phyloP scores from a whole-genome alignment of 2,888 invertebrate species.

The Brachynemurus nebulosus region DNA sequence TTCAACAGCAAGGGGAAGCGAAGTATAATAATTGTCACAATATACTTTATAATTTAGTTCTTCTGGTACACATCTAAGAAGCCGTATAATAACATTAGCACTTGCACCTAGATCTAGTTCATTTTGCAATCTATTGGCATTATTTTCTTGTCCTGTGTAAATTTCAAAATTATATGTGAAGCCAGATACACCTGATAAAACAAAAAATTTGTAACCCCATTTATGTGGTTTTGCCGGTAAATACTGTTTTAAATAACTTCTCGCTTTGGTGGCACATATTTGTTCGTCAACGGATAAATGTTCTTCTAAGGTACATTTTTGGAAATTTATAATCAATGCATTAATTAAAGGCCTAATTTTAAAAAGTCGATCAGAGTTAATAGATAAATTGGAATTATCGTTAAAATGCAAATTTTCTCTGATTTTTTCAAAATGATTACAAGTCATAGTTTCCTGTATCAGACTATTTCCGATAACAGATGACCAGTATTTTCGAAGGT shows the following conservation, averaged over 20 bases:
- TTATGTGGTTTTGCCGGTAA: conserved; percentile 22
- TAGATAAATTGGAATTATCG: too few species aligned
- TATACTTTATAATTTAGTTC: conserved; percentile 15
- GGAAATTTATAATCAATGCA: too few species aligned
- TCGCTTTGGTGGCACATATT: conserved; percentile 19
- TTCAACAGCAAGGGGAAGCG: conserved; percentile 14
- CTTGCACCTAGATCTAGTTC: conserved; percentile 21
- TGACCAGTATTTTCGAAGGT: too few species aligned
- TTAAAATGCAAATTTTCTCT: too few species aligned
- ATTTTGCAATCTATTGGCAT: conserved; percentile 18
- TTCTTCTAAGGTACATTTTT: too few species aligned
- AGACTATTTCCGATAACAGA: too few species aligned
- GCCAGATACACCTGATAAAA: conserved; percentile 19
- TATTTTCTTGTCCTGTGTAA: conserved; percentile 25
- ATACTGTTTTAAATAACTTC: conserved; percentile 18
- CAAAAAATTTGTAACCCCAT: conserved; percentile 18
- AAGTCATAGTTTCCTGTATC: too few species aligned
- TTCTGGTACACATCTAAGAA: conserved; percentile 17
- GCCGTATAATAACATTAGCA: conserved; percentile 19
- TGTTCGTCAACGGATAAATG: too few species aligned
- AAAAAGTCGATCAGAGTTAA: too few species aligned
- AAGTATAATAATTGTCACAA: conserved; percentile 17
- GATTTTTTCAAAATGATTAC: too few species aligned
- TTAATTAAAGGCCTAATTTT: too few species aligned
- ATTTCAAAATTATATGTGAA: conserved; percentile 21